Base-by-base conservation (phyloP, 2,888 invertebrate species). In the Xanthostigma xanthostigma region DNA sequence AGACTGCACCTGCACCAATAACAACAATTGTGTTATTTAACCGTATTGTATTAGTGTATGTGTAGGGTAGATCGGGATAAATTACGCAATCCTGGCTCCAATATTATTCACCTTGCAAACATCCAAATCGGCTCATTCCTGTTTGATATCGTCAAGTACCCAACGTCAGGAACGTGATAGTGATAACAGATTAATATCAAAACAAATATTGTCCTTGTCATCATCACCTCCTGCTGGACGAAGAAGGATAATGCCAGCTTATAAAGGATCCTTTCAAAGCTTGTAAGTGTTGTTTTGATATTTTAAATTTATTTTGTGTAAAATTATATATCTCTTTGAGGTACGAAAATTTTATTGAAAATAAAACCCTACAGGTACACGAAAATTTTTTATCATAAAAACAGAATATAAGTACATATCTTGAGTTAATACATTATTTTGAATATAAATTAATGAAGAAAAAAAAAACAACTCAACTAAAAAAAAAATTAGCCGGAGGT, bases 51-150 rank as follows among this genome's bases (percentile, higher is more conserved):
- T 27, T 5, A 27, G 27, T 27, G 27, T 27, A 27, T 27, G 27
- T 27, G 27, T 27, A 27, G 27, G 27, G 27, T 27, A 27, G 27
- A 27, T 27, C 27, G 27, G 27, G 27, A 27, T 27, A 27, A 27
- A 27, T 27, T 27, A 57, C 60, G 55, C 58, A 64, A 66, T 59
- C 63, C 66, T 66, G 66, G 66, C 67, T 64, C 65, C 66, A 55
- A 65, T 65, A 57, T 62, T 64, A 50, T 62, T 64, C 34, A 12
- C 10, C 36, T 13, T 36, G 11, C 34, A 45, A 45, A 37, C 14
- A 35, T 37, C 45, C 10, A 42, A 13, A 17, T 17, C 12, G 17
- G 14, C 42, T 12, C 42, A 13, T 27, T 39, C 40, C 40, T 39
- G 40, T 39, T n/a, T 12, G 9, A 12, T 42, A 42, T 17, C 42